Base-by-base conservation (phyloP, 2,797 vertebrate species). In the Crenichthys baileyi region DNA sequence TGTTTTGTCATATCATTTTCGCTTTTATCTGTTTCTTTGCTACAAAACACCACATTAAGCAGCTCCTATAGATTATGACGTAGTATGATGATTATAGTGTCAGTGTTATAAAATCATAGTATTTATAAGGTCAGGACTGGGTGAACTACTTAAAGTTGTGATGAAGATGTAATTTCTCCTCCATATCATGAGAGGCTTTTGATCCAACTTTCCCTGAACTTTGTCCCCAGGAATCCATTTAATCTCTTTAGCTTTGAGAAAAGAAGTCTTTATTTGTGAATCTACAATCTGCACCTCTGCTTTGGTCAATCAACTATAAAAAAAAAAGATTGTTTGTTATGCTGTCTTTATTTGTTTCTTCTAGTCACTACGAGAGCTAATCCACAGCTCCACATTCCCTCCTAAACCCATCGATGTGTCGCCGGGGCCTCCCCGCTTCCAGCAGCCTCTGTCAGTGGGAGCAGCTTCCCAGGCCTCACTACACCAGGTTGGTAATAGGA, bases 351-450 rank as follows among this genome's bases (percentile, higher is more conserved):
- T 20, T 60, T 8, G 51, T 76, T 46, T 48, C 24, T 58, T 87
- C 18, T 73, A 95, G 94, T 93, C 94, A 70, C 88, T 96, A 77
- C 93, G 94, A 85, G 95, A 95, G 20, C 87, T 95, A 76, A 93
- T 96, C 83, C 91, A 92, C 78, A 92, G 84, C 85, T 90, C 93
- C 53, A 91, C 46, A 81, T 94, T 92, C 70, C 90, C 90, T 20
- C 84, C 91, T 7, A 96, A 96, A 92, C 86, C 94, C 22, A 77
- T 93, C 84, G 94, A 95, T 8, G 68, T 91, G 80, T 80, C 91
- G 39, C 95, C 94, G 79, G 93, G 93, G 46, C 8, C 86, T 0
- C 89, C 93, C 2, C 95, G 95, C 72, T 96, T 90, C 84, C 83
- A 94, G 2, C 94, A 94, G 70, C 86, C 93, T 72, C 77, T 90